Base-by-base conservation (phyloP, 1,140 invertebrate species). In the Anoplophora glabripennis region DNA sequence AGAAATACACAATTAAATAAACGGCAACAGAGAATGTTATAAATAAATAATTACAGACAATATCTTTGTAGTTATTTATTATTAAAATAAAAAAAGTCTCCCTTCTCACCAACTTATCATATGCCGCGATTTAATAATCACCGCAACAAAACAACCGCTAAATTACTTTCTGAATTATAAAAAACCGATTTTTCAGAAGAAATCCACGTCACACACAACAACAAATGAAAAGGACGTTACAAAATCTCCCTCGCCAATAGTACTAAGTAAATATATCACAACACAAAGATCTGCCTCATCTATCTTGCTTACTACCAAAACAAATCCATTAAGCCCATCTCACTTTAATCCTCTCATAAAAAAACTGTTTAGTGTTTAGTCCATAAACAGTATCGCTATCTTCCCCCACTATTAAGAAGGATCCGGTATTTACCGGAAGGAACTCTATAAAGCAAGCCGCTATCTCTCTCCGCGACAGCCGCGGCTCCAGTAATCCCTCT, bases 361-460 rank as follows among this genome's bases (percentile, higher is more conserved):
- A 71, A 73, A 73, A 73, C 63, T 72, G 71, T 73, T 73, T 70
- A 73, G 68, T 66, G 71, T 72, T 73, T 73, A 70, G 68, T 70
- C 49, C 71, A 70, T 73, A 73, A 73, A 73, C 66, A 72, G 71
- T 73, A 73, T 73, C 70, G 63, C 70, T 69, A 72, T 71, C 49
- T 53, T 64, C 67, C 66, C 64, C 64, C 66, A 64, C 67, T 63
- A 65, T 68, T 68, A 65, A 67, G 65, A 61, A 57, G 54, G 15
- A 15, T 21, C 9, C 52, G 7, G 65, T 37, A 28, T 63, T 58
- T 68, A 67, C 67, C 65, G 69, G 67, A 69, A 66, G 56, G 61
- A 64, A 49, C 53, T 62, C 40, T 36, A 57, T 60, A 56, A 47
- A 33, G 28, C 28, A 45, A 36, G 10, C 21, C 36, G 33, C 8